Evolutionary conservation across 1,140 invertebrate genomes (phyloP), one percentile per base, ranked within the genome.

Genomic region (Calliphora vicina): DNA sequence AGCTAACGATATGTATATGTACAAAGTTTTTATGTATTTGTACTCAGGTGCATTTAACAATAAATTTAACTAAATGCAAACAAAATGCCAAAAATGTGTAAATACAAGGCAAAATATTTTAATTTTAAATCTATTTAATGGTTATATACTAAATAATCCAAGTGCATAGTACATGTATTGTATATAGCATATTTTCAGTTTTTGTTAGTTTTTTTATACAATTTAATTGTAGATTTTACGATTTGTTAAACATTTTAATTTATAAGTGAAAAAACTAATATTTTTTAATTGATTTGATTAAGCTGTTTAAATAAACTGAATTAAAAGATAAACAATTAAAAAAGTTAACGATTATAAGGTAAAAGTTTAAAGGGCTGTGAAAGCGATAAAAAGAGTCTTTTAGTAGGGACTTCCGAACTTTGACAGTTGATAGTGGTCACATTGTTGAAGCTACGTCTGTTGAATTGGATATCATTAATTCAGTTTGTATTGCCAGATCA

Each of bases 51-150:
- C 26, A 26, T 73, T 73, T 73, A 73, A 73, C 27, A 27, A 26
- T 73, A 73, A 73, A 29, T 27, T 73, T 15, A 73, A 73, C 12
- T 73, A 29, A 73, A 73, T 27, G 26, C 72, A 73, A 73, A 73
- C 26, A 73, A 27, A 26, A 73, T 73, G 26, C 15, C 72, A 73
- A 73, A 73, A 73, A 17, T 73, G 15, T 73, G 72, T 73, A 73
- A 73, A 73, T 73, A 73, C 15, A 17, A 27, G 12, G 6, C 13
- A 27, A 29, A 73, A 73, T 73, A 23, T 27, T 17, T 29, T 27
- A 73, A 29, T 73, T 73, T 27, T 26, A 10, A 73, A 57, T 57
- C 50, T 57, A 57, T 57, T 57, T 57, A 57, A 35, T 35, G 35
- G n/a, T n/a, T n/a, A n/a, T 35, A 10, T 57, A 57, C 50, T 57